Evolutionary conservation across 1,140 invertebrate species (phyloP).

Genomic region (Brachionus rotundiformis): DNA sequence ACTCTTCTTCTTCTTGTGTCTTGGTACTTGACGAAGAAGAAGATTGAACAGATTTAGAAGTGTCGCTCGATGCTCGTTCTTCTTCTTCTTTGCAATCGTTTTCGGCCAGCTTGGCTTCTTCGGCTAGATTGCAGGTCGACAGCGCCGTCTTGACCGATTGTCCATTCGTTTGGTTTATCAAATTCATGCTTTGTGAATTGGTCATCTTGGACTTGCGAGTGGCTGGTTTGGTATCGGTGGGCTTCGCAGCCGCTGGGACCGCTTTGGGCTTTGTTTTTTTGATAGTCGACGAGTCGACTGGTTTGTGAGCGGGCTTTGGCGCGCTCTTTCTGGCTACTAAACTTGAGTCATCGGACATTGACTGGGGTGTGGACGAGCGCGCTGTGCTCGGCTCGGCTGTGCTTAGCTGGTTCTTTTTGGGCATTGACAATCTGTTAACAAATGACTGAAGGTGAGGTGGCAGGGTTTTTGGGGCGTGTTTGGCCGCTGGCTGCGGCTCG

Average conservation of each 20-base stretch:
- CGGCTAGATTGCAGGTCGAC: background rate
- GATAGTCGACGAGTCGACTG: background rate
- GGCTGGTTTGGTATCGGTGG: background rate
- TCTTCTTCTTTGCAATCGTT: slow-evolving; percentile 17
- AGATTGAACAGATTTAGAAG: slow-evolving; percentile 37
- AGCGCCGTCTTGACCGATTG: background rate
- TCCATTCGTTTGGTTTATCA: background rate
- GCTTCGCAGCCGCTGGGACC: background rate
- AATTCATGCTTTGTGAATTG: background rate
- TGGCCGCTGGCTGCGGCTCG: background rate
- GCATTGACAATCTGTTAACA: slow-evolving; percentile 25
- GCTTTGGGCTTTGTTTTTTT: slow-evolving; percentile 13
- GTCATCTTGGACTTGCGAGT: slow-evolving; percentile 1
- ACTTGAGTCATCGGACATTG: background rate
- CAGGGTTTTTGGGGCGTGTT: background rate
- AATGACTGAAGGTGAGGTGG: slow-evolving; percentile 33
- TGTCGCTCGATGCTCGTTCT: background rate
- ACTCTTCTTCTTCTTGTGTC: slow-evolving; percentile 50
- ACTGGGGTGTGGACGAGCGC: slow-evolving; percentile 7
- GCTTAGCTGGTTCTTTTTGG: slow-evolving; percentile 34
- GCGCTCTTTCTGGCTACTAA: background rate
- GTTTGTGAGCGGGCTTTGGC: background rate
- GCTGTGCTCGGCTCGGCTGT: background rate
- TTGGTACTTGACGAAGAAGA: slow-evolving; percentile 24
- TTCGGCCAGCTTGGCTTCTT: background rate